These are phyloP conservation scores for Sipha maydis DNA, from an alignment of 2,888 invertebrate genomes.

Conservation along the genomic window DNA sequence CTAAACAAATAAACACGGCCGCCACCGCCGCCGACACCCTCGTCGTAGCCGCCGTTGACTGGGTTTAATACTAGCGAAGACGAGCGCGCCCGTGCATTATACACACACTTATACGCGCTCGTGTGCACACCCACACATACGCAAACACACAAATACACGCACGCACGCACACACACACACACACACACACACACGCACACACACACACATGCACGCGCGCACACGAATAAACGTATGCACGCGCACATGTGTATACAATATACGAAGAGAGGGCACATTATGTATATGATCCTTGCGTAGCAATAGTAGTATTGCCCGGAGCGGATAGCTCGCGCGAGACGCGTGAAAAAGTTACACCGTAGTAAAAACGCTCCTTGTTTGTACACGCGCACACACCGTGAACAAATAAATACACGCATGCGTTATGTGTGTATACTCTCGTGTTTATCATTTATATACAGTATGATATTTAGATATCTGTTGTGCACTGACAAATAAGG, in stretches of 20 bases:
- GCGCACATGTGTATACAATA: too few relatives aligned
- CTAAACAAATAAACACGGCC: constrained; percentile 52
- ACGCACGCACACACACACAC: too few relatives aligned
- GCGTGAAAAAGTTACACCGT: background rate
- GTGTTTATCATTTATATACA: background rate
- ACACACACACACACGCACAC: too few relatives aligned
- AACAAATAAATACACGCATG: background rate
- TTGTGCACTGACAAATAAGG: too few relatives aligned
- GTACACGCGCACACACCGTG: background rate
- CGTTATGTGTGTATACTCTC: background rate
- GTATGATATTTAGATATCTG: too few relatives aligned
- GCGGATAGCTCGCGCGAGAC: background rate
- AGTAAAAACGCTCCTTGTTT: background rate
- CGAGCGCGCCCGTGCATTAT: background rate
- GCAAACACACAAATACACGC: background rate
- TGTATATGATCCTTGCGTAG: too few relatives aligned
- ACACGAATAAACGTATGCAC: too few relatives aligned
- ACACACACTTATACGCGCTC: background rate
- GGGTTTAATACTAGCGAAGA: background rate
- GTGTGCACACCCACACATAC: too few relatives aligned
- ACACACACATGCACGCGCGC: too few relatives aligned
- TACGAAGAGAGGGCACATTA: background rate
- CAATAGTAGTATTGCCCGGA: background rate
- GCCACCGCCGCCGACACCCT: constrained; percentile 3
- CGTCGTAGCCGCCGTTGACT: background rate